phyloP scores from a whole-genome alignment of 53 echinoderm and acorn worm genomes.

The Paracentrotus lividus region DNA sequence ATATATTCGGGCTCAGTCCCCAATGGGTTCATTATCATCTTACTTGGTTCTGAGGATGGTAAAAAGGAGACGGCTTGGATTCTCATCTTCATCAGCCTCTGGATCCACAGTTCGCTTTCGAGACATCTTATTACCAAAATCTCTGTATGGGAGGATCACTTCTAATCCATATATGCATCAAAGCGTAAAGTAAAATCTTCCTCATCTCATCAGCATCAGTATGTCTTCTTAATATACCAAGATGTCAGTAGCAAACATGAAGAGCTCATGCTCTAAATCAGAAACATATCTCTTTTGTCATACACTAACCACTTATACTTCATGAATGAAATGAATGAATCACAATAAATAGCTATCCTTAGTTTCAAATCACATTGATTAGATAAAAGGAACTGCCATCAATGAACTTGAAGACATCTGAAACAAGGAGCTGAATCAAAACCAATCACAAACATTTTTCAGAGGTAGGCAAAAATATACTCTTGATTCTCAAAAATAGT shows the following conservation, averaged over 20 bases:
- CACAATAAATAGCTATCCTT: no score
- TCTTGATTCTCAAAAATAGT: neutral
- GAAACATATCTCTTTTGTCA: no score
- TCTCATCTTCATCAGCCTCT: neutral
- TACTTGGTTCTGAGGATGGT: conserved; percentile 28
- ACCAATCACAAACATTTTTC: neutral
- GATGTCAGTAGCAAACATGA: no score
- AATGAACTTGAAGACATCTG: neutral
- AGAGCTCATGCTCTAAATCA: no score
- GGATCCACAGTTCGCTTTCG: neutral
- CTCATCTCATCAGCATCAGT: neutral
- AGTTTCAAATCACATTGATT: no score
- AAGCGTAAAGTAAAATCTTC: neutral
- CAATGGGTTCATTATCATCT: neutral
- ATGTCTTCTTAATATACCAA: neutral
- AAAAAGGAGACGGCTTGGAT: neutral
- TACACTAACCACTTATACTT: no score
- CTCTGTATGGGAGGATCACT: neutral
- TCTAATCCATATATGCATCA: neutral
- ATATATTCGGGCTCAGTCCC: no score
- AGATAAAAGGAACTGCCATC: no score
- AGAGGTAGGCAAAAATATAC: no score
- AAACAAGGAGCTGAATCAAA: neutral
- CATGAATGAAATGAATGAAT: no score
- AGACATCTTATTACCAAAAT: neutral